phyloP scores from a whole-genome alignment of 2,797 vertebrate species.

The Melopsittacus undulatus region DNA sequence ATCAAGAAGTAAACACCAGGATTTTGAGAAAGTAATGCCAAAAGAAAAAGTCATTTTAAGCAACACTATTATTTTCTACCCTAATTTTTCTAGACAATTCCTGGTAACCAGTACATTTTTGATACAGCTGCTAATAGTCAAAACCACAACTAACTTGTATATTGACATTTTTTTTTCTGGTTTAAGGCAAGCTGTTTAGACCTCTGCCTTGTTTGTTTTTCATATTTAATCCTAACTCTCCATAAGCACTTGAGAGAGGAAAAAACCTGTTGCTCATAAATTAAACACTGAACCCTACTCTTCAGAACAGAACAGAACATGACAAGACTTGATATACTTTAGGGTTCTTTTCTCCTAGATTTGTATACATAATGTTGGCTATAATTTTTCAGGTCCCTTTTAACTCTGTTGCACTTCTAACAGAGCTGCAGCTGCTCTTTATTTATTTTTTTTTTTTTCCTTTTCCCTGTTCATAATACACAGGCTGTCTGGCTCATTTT shows the following conservation, averaged over 20 bases:
- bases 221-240: background rate
- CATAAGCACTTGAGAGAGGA: background rate
- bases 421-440: constrained; percentile 45
- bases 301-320: background rate
- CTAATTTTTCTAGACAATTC: background rate
- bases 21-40: background rate
- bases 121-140: background rate
- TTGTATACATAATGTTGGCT: background rate
- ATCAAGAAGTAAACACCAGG: background rate
- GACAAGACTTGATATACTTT: background rate
- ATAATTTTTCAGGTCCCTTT: constrained; percentile 47
- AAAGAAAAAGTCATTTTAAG: background rate
- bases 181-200: background rate
- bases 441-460: constrained; percentile 6
- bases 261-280: background rate
- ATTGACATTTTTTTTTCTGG: background rate
- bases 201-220: background rate
- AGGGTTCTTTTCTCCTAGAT: background rate
- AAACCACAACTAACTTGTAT: background rate
- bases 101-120: background rate
- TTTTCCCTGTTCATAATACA: background rate
- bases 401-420: constrained; percentile 16
- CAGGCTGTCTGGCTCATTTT: constrained; percentile 44
- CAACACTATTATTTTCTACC: background rate
- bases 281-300: background rate